These are phyloP conservation scores for Neuroterus valhalla DNA, from an alignment of 1,140 invertebrate genomes.

Conservation along the genomic window DNA sequence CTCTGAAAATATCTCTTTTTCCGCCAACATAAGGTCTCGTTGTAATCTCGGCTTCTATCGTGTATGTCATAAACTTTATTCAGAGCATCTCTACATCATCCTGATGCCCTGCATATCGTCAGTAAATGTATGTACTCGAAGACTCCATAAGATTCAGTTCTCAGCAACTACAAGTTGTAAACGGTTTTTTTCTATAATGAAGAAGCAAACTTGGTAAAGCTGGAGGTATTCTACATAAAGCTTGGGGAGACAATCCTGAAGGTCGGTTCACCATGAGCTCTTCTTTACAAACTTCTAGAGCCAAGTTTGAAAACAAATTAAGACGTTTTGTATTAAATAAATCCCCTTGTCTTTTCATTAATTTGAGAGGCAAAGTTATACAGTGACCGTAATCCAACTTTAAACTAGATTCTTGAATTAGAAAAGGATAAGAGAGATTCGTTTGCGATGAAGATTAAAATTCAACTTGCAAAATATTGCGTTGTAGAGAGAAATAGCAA, in stretches of 20 bases:
- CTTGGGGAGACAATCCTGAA: constrained; percentile 6
- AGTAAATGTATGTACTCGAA: constrained; percentile 4
- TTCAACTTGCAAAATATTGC: background rate
- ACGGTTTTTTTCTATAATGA: background rate
- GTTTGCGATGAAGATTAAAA: background rate
- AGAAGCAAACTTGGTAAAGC: background rate
- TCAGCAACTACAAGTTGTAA: background rate
- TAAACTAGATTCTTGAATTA: background rate
- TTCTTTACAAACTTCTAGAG: constrained; percentile 11
- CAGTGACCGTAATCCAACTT: constrained; percentile 2
- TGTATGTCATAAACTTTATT: constrained; percentile 2
- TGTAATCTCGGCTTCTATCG: constrained; percentile 24
- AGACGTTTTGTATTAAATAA: background rate
- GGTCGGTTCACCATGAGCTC: background rate
- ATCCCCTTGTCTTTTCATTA: constrained; percentile 1
- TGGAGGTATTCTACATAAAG: background rate
- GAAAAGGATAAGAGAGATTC: background rate
- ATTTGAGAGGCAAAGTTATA: background rate
- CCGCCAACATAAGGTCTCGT: background rate
- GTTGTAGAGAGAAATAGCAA: background rate
- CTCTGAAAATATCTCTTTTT: constrained; percentile 8
- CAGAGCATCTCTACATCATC: background rate
- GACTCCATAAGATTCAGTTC: background rate
- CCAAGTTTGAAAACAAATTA: constrained; percentile 25
- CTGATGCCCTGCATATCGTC: too few relatives aligned